Evolutionary conservation across 2,888 invertebrate genomes (phyloP).

Genomic region (Synergus laeviventris): DNA sequence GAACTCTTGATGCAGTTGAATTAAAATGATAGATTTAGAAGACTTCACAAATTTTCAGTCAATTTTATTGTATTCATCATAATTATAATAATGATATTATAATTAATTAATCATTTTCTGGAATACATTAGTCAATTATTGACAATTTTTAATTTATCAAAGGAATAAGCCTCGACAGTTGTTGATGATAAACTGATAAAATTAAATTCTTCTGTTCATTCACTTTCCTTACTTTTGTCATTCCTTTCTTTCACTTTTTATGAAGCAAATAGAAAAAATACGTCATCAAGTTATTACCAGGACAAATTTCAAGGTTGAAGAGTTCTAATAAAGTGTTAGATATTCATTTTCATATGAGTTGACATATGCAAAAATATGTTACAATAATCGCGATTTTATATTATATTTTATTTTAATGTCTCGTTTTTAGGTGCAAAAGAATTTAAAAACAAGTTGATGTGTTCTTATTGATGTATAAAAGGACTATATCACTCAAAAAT

Average conservation of each 20-base stretch:
- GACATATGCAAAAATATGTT: not conserved
- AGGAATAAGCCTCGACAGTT: too few relatives aligned
- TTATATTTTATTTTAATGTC: too few relatives aligned
- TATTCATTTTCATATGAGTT: not conserved
- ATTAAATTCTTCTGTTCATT: not conserved
- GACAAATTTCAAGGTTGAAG: constrained; percentile 12
- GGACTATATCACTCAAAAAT: not conserved
- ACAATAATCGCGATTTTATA: not conserved
- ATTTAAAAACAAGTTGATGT: not conserved
- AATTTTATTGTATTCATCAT: not conserved
- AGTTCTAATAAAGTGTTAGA: constrained; percentile 10
- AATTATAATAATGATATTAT: too few relatives aligned
- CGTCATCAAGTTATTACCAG: not conserved
- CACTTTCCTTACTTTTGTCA: not conserved
- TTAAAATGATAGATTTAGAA: not conserved
- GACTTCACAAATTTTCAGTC: not conserved
- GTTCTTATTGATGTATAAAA: too few relatives aligned
- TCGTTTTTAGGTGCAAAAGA: not conserved
- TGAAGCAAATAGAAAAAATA: not conserved
- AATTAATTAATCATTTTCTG: too few relatives aligned
- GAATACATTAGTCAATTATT: too few relatives aligned
- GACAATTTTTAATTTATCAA: too few relatives aligned
- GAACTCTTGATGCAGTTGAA: not conserved
- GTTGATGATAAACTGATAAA: too few relatives aligned
- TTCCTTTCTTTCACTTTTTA: not conserved